Percentiles rank a stretch among this genome's conserved stretches.
These are phyloP conservation scores for Porites australiensis DNA, from an alignment of 64 coral and sea anemone species.

Conservation along the genomic window DNA sequence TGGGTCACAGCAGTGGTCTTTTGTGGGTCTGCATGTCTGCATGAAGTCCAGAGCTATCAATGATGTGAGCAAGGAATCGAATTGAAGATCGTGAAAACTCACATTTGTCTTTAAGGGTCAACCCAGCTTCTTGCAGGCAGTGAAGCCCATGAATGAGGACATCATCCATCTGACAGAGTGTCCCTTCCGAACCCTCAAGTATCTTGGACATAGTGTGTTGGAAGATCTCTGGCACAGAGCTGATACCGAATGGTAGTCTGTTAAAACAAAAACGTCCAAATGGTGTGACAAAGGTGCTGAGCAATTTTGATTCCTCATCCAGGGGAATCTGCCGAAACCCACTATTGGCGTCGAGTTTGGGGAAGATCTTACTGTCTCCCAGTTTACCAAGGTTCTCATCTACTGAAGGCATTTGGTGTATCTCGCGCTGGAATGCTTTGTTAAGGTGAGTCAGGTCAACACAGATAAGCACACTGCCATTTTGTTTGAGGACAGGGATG, in stretches of 20 bases:
- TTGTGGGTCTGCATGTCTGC: neutral
- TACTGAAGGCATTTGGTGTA: neutral
- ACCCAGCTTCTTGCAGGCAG: neutral
- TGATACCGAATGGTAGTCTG: neutral
- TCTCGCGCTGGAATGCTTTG: neutral
- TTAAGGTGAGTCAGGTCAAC: constrained; percentile 28
- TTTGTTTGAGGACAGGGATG: constrained; percentile 26
- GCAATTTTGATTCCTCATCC: neutral
- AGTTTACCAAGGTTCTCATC: neutral
- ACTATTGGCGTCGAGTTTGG: constrained; percentile 18
- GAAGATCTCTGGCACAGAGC: constrained; percentile 46
- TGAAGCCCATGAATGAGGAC: constrained; percentile 20
- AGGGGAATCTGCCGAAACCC: neutral
- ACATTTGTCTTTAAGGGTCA: too few relatives aligned
- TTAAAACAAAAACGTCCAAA: neutral
- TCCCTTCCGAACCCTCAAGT: constrained; percentile 5
- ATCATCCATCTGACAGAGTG: constrained; percentile 46
- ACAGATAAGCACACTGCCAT: constrained; percentile 9
- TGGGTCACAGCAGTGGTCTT: constrained; percentile 16
- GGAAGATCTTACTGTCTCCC: neutral
- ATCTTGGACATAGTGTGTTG: constrained; percentile 13
- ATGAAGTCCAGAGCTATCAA: constrained; percentile 5
- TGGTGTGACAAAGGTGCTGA: neutral
- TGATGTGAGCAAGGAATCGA: neutral
- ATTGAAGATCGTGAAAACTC: too few relatives aligned